phyloP scores from a whole-genome alignment of 2,888 invertebrate species.

The Pollenia griseotomentosa region DNA sequence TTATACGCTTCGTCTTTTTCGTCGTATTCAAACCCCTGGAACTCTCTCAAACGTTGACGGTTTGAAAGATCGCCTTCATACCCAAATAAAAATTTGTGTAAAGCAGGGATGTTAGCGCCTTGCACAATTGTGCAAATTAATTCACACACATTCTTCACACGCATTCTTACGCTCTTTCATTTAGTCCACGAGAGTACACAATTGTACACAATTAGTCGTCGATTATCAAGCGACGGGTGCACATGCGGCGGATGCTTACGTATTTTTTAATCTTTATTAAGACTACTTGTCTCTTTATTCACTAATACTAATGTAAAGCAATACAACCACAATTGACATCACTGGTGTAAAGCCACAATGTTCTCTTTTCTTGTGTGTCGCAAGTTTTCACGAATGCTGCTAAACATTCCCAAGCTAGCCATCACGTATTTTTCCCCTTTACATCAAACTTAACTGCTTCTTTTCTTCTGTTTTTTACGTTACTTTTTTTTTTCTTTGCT shows the following conservation, averaged over 20 bases:
- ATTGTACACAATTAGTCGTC: no score
- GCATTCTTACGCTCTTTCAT: no score
- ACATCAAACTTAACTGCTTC: background rate
- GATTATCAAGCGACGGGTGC: no score
- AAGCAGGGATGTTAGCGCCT: no score
- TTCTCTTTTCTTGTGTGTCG: slow-evolving; percentile 44
- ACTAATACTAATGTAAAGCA: no score
- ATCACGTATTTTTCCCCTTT: background rate
- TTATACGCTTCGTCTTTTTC: slow-evolving; percentile 47
- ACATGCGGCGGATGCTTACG: no score
- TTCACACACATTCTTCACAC: no score
- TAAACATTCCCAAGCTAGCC: slow-evolving; percentile 50
- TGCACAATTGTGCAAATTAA: no score
- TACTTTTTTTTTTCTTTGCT: background rate
- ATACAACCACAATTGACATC: no score
- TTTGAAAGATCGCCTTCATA: slow-evolving; percentile 64
- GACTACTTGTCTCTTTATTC: no score
- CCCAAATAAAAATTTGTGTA: slow-evolving; percentile 64
- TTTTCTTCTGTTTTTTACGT: background rate
- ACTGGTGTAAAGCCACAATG: slow-evolving; percentile 51
- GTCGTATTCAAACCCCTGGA: slow-evolving; percentile 61
- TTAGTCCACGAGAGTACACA: no score
- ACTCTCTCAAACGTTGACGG: slow-evolving; percentile 60
- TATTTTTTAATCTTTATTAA: no score
- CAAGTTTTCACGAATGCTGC: slow-evolving; percentile 39